Conservation (phyloP, 1,140 invertebrate genomes). For the Coptotermes formosanus region DNA sequence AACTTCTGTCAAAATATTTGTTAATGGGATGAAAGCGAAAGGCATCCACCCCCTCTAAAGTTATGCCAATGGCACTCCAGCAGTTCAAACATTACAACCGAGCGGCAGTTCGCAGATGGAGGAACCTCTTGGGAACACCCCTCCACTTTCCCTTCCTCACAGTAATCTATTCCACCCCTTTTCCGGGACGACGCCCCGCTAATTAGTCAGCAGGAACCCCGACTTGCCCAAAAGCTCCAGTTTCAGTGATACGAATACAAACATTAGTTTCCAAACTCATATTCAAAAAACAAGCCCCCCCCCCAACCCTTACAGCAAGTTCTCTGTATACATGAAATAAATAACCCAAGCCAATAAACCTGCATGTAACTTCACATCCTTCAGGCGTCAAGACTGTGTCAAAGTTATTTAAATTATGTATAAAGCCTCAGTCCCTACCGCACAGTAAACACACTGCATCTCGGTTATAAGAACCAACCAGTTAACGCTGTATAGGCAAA, state of each 20-base stretch:
- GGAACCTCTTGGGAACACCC: not conserved
- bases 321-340: not conserved
- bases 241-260: not conserved
- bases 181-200: conserved; percentile 1
- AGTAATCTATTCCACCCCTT: not conserved
- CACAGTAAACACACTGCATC: too few species aligned
- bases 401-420: too few species aligned
- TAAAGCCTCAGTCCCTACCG: too few species aligned
- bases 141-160: not conserved
- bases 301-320: too few species aligned
- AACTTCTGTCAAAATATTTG: not conserved
- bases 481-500: too few species aligned
- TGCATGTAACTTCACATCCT: not conserved
- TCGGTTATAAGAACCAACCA: too few species aligned
- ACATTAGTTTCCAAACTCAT: not conserved
- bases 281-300: not conserved
- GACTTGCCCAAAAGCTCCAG: not conserved
- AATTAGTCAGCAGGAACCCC: not conserved
- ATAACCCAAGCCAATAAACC: not conserved
- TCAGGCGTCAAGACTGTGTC: too few species aligned
- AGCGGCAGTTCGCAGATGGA: not conserved
- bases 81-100: not conserved
- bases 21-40: not conserved
- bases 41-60: not conserved
- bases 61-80: not conserved